Evolutionary conservation across 2,888 invertebrate species (phyloP).

Genomic region (Megalurothrips usitatus): DNA sequence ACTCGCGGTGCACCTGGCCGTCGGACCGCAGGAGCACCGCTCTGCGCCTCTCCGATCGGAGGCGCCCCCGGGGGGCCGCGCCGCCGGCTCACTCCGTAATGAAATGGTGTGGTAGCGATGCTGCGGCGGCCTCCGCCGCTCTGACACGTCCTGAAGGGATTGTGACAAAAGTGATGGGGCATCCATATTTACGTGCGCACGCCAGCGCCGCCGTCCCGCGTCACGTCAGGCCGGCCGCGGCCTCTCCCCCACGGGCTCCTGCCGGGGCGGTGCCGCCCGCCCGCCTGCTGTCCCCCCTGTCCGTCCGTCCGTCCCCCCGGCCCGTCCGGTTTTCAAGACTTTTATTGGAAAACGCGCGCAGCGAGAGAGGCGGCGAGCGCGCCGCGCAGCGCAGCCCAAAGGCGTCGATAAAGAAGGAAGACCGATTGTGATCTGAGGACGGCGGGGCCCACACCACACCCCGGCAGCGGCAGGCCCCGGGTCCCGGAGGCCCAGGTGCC

Average conservation of each 20-base stretch:
- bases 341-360: neutral
- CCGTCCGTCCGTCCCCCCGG: neutral
- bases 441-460: too few species aligned
- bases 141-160: neutral
- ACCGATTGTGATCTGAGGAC: neutral
- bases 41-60: too few species aligned
- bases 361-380: neutral
- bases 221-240: neutral
- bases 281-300: neutral
- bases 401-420: neutral
- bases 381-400: neutral
- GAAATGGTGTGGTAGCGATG: too few species aligned
- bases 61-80: neutral
- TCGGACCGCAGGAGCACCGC: neutral
- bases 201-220: neutral
- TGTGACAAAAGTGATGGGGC: constrained; percentile 1
- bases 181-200: neutral
- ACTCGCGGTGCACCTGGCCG: neutral
- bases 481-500: too few species aligned
- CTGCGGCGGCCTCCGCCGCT: neutral
- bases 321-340: neutral
- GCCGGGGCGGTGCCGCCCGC: neutral
- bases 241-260: neutral
- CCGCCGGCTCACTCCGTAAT: too few species aligned
- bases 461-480: neutral